Evolutionary conservation across 2,113 vertebrate species (phyloP).

Genomic region (Etia nguti): DNA sequence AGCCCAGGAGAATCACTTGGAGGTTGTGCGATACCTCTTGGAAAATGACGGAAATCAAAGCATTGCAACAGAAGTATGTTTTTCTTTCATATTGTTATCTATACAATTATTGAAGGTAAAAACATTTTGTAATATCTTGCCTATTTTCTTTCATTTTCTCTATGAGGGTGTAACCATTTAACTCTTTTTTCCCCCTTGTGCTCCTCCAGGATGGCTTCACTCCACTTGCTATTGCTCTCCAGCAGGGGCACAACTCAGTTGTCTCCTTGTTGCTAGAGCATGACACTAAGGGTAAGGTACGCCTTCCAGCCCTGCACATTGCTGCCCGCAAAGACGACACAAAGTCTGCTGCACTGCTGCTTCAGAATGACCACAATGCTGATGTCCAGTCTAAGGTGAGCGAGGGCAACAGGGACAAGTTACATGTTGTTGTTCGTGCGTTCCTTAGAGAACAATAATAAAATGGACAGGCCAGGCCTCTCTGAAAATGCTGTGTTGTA

Average conservation of each 20-base stretch:
- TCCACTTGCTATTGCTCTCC: constrained; percentile 91
- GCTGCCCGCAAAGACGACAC: constrained; percentile 97
- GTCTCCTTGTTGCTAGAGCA: constrained; percentile 94
- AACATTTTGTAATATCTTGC: not conserved
- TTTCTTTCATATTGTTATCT: not conserved
- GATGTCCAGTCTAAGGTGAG: constrained; percentile 98
- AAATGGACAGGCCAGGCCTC: not conserved
- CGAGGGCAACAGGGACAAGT: not conserved
- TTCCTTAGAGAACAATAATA: not conserved
- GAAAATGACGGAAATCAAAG: constrained; percentile 98
- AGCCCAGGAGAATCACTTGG: constrained; percentile 95
- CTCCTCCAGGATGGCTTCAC: constrained; percentile 89
- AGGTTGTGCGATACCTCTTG: constrained; percentile 91
- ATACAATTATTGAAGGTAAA: not conserved
- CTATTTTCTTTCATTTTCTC: not conserved
- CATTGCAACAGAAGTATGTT: constrained; percentile 89
- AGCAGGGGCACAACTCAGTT: constrained; percentile 95
- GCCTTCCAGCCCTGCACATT: constrained; percentile 92
- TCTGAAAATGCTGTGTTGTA: not conserved
- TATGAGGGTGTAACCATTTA: not conserved
- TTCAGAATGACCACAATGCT: constrained; percentile 97
- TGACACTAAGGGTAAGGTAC: constrained; percentile 96
- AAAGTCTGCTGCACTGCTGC: constrained; percentile 90
- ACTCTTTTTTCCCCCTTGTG: not conserved
- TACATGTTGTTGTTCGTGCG: not conserved